Percentiles rank a stretch among this genome's conserved stretches.
phyloP scores from a whole-genome alignment of 2,113 vertebrate genomes.

The Uria aalge region DNA sequence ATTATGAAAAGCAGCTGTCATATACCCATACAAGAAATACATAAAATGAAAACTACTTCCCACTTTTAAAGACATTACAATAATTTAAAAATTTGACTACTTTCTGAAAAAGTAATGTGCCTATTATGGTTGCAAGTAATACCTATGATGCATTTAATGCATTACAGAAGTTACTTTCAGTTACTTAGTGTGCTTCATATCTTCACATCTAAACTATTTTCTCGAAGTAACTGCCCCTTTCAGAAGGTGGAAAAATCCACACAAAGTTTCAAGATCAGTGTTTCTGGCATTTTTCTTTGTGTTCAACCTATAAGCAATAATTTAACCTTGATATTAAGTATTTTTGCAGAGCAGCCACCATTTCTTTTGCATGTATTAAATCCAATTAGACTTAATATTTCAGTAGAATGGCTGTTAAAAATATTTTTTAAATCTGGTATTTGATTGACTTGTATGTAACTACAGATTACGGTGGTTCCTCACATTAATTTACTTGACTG shows the following conservation, averaged over 20 bases:
- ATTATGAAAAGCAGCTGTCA: background rate
- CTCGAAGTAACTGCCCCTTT: background rate
- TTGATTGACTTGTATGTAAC: background rate
- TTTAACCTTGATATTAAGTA: background rate
- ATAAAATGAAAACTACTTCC: background rate
- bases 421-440: background rate
- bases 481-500: background rate
- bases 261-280: background rate
- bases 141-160: background rate
- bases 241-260: background rate
- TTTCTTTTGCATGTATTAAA: background rate
- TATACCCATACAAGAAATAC: background rate
- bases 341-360: background rate
- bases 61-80: background rate
- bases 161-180: background rate
- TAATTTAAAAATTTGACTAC: background rate
- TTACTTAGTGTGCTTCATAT: background rate
- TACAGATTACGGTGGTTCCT: background rate
- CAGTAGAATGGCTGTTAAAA: background rate
- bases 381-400: background rate
- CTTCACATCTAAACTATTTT: background rate
- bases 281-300: background rate
- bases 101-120: background rate
- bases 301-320: background rate
- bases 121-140: background rate